phyloP scores from a whole-genome alignment of 2,888 invertebrate species.

The Pemphredon lugubris region DNA sequence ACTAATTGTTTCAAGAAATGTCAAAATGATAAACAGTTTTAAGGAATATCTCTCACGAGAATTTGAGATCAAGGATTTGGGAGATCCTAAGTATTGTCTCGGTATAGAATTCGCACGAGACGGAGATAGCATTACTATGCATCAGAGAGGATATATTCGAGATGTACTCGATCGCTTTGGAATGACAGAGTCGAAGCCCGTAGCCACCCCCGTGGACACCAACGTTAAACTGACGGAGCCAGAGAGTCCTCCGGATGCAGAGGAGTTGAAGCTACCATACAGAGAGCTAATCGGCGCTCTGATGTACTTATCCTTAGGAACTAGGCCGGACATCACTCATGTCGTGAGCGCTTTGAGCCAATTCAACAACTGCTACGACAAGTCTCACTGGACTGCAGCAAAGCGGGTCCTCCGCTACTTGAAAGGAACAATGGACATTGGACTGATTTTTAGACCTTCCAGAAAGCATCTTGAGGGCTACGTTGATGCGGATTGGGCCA shows the following conservation, averaged over 20 bases:
- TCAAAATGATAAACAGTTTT: background rate
- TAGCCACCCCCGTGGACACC: background rate
- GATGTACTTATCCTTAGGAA: background rate
- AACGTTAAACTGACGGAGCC: background rate
- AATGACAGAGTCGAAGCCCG: background rate
- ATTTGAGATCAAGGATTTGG: constrained; percentile 10
- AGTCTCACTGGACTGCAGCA: constrained; percentile 1
- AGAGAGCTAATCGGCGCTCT: background rate
- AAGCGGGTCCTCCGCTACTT: constrained; percentile 10
- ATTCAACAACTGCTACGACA: background rate
- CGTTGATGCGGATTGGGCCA: constrained; percentile 36
- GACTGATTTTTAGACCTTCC: background rate
- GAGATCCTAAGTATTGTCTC: constrained; percentile 1
- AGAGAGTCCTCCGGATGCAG: background rate
- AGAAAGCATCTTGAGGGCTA: background rate
- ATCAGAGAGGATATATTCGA: background rate
- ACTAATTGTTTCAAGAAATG: constrained; percentile 1
- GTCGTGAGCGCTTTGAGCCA: background rate
- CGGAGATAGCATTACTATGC: background rate
- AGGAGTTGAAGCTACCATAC: background rate
- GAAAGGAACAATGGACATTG: constrained; percentile 6
- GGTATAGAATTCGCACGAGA: constrained; percentile 1
- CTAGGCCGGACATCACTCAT: constrained; percentile 5
- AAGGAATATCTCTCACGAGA: background rate
- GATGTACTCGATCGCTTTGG: background rate